Percentiles rank a stretch among this genome's conserved stretches.
Conservation (phyloP, 2,888 invertebrate genomes). For the Nephrotoma guestfalica region DNA sequence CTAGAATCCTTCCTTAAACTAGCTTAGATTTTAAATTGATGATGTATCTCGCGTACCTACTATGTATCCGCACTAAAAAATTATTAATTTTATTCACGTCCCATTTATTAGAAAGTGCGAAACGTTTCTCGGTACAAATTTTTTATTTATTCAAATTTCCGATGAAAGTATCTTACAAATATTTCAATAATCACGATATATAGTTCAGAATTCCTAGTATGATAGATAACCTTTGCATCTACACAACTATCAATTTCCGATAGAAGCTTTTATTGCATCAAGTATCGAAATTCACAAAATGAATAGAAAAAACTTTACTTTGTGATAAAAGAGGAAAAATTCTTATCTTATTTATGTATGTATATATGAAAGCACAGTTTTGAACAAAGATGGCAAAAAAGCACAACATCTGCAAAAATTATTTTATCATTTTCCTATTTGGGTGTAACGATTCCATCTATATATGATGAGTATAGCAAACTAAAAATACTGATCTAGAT, state of each 20-base stretch:
- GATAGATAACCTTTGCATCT: background rate
- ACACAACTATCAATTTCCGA: background rate
- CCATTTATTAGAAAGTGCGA: background rate
- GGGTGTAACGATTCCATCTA: background rate
- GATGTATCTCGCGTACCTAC: background rate
- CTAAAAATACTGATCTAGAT: background rate
- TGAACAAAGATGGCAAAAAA: background rate
- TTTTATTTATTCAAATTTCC: too few relatives aligned
- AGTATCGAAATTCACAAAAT: background rate
- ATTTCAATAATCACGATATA: too few relatives aligned
- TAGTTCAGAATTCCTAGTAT: too few relatives aligned
- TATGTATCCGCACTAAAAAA: background rate
- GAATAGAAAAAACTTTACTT: background rate
- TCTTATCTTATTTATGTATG: background rate
- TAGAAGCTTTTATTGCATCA: background rate
- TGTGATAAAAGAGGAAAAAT: background rate
- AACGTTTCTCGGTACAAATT: too few relatives aligned
- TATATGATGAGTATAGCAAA: background rate
- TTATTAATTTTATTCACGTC: background rate
- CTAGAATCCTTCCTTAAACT: background rate
- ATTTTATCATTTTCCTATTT: background rate
- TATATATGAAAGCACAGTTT: background rate
- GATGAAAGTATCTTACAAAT: too few relatives aligned
- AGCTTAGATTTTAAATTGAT: background rate
- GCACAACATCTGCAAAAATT: background rate